A percentile compares a stretch with the other conserved stretches of the same genome.
Conservation (phyloP, 1,140 invertebrate genomes). For the Scaptomyza graminum region DNA sequence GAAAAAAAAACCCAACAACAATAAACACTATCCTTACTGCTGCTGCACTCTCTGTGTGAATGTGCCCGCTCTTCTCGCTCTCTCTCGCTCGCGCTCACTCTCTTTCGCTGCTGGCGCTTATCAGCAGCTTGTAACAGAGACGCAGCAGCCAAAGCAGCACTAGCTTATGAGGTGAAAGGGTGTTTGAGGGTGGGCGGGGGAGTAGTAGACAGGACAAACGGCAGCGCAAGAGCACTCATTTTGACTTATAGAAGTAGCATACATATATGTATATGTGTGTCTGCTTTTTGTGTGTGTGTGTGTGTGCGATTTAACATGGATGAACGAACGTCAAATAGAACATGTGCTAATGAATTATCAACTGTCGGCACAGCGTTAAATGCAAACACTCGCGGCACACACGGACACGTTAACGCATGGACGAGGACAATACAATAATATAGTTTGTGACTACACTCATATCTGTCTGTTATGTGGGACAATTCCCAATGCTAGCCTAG, state of each 20-base stretch:
- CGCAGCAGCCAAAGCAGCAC: slow-evolving; percentile 59
- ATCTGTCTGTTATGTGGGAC: slow-evolving; percentile 20
- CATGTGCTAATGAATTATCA: slow-evolving; percentile 80
- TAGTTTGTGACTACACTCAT: neutral
- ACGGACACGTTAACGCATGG: neutral
- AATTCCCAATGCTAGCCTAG: slow-evolving; percentile 39
- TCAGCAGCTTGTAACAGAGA: slow-evolving; percentile 68
- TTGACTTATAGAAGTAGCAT: slow-evolving; percentile 5
- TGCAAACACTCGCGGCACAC: slow-evolving; percentile 71
- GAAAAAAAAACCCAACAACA: slow-evolving; percentile 5
- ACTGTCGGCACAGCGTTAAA: slow-evolving; percentile 74
- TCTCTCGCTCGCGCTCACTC: slow-evolving; percentile 6
- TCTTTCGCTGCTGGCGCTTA: slow-evolving; percentile 41
- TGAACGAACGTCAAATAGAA: slow-evolving; percentile 81
- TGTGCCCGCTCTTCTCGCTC: slow-evolving; percentile 10
- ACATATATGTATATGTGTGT: slow-evolving; percentile 8
- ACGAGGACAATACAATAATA: slow-evolving; percentile 3
- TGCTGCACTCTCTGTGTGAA: slow-evolving; percentile 22
- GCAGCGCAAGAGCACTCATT: slow-evolving; percentile 32
- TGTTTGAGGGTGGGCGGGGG: neutral
- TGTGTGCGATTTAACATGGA: slow-evolving; percentile 61
- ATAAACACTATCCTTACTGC: slow-evolving; percentile 32
- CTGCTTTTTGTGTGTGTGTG: slow-evolving; percentile 18
- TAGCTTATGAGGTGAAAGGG: neutral
- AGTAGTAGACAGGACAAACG: slow-evolving; percentile 21